Base-by-base conservation (phyloP, 1,140 invertebrate species). In the Chymomyza costata region DNA sequence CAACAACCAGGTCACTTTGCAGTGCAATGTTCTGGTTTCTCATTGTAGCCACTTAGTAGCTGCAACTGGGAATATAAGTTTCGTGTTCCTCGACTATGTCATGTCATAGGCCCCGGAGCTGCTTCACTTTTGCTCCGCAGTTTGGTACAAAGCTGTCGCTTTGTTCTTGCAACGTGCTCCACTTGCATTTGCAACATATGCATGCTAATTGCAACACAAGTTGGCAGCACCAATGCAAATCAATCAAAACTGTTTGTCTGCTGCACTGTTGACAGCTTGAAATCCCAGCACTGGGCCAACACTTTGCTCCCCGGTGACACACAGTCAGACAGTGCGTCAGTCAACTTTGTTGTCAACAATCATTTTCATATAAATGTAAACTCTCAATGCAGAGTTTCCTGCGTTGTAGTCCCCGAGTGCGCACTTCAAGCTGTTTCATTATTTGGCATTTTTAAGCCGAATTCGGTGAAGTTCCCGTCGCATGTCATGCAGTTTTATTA, bases 151-250 rank as follows among this genome's bases (percentile, higher is more conserved):
- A 66, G 71, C 14, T 18, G 32, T 11, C 15, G 21, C 66, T 52
- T 76, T 76, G 66, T 78, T 47, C 8, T 19, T 66, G 58, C 69
- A 73, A n/a, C 64, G 76, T 78, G 71, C 71, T 78, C 71, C 59
- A 78, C 66, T 71, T 74, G 70, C 51, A 41, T 64, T 71, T 78
- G n/a, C 71, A 78, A 58, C 71, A 62, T 53, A 66, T 64, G 66
- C 66, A 78, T 78, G 71, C 71, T 76, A 76, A 76, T 76, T 76
- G 69, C 21, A n/a, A 43, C 39, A 39, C 71, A 70, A 52, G 70
- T 76, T 78, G 71, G 71, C 71, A 78, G 61, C 70, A 51, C 65
- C 46, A 47, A 71, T 71, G 66, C 68, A 73, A 73, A 73, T 73
- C 69, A 74, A 74, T 74, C 69, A 74, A 74, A 64, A 17, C 54